Evolutionary conservation across 2,797 vertebrate genomes (phyloP), one percentile per base, ranked within the genome.

Genomic region (Allobates femoralis): DNA sequence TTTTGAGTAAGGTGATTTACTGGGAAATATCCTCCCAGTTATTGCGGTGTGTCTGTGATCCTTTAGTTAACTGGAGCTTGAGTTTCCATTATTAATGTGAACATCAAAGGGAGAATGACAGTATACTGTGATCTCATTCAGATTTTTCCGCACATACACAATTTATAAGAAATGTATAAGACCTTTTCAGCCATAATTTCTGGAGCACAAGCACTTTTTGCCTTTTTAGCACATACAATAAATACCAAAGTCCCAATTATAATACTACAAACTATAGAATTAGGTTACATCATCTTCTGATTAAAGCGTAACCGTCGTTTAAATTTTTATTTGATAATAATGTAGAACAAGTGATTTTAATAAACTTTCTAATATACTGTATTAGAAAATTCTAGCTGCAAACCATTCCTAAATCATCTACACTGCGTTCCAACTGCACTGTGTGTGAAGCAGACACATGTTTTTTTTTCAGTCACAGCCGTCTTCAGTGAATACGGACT

Each of bases 1-100:
- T 88, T 89, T 64, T 87, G 87, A 89, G 32, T 73, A 88, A 67
- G 73, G 62, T 83, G 76, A 89, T 86, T 74, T 89, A 23, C 28
- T 86, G 79, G 15, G 56, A 89, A 67, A 74, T 30, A 60, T 87
- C 21, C 8, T 64, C 66, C 50, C 53, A 60, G 80, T 55, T 85
- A 74, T 67, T 85, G 46, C 56, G 46, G 69, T 14, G 32, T 79
- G 46, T 71, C 60, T 82, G 79, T 83, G 83, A 89, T 90, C 82
- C 41, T 79, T 79, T 37, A 75, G 55, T 67, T 90, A 89, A 87
- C 12, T 62, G 23, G 74, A 74, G 34, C 0, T 86, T 88, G 50
- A 86, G 88, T 86, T 0, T 83, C 69, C 74, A 87, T 85, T 14
- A 23, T 78, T 89, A 89, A 90, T 85, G 89, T 14, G 78, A 62